Evolutionary conservation across 2,888 invertebrate species (phyloP).

Genomic region (Lysandra coridon): DNA sequence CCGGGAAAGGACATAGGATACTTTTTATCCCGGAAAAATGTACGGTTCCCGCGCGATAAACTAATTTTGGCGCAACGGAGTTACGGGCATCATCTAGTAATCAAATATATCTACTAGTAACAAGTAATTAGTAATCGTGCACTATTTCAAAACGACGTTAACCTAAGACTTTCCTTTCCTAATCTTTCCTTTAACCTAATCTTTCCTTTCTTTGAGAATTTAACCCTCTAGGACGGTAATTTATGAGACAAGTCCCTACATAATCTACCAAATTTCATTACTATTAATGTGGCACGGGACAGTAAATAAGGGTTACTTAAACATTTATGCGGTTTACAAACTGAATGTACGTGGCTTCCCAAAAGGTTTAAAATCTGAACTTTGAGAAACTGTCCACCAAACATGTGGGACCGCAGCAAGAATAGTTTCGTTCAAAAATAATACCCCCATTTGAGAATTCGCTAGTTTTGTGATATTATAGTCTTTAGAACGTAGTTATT

Average conservation of each 20-base stretch:
- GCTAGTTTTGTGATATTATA: not conserved
- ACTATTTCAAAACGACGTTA: not conserved
- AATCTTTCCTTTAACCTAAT: not conserved
- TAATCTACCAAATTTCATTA: conserved; percentile 28
- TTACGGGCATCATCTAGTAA: not conserved
- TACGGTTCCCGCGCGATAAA: no score
- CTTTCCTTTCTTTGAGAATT: conserved; percentile 2
- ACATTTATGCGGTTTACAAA: conserved; percentile 32
- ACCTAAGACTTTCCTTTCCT: not conserved
- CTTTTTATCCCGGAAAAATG: no score
- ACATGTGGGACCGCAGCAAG: conserved; percentile 32
- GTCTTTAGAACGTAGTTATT: no score
- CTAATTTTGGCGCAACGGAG: no score
- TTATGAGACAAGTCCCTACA: conserved; percentile 17
- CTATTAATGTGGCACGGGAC: conserved; percentile 30
- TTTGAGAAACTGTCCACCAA: conserved; percentile 29
- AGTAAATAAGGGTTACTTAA: conserved; percentile 28
- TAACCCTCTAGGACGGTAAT: not conserved
- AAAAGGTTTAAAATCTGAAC: conserved; percentile 26
- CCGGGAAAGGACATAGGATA: no score
- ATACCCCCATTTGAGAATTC: conserved; percentile 4
- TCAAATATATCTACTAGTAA: not conserved
- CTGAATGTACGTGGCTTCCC: conserved; percentile 24
- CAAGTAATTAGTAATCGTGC: not conserved
- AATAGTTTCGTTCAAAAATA: conserved; percentile 19